These are phyloP conservation scores for Scaptomyza parva DNA, from an alignment of 2,888 invertebrate genomes.

Conservation along the genomic window DNA sequence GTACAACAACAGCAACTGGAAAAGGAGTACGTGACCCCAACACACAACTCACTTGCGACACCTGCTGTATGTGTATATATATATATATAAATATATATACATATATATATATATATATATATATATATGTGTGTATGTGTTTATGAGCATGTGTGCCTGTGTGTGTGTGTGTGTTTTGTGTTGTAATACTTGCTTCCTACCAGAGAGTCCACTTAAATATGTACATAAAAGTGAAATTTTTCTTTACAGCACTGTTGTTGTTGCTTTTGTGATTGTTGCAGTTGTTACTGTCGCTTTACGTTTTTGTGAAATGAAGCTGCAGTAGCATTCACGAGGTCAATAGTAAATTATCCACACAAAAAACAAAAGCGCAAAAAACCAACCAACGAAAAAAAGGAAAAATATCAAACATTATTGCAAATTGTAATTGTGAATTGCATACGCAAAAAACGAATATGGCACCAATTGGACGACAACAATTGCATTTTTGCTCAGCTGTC, in stretches of 20 bases:
- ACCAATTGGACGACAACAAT: constrained; percentile 24
- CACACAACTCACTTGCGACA: constrained; percentile 44
- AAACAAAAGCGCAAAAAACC: constrained; percentile 33
- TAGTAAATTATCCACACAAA: constrained; percentile 26
- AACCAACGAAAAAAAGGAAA: neutral
- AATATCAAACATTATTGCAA: neutral
- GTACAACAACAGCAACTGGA: constrained; percentile 25
- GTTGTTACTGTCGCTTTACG: constrained; percentile 32
- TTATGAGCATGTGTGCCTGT: constrained; percentile 3
- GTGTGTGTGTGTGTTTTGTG: constrained; percentile 30
- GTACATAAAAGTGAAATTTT: constrained; percentile 76
- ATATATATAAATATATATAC: too few relatives aligned
- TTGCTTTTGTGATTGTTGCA: constrained; percentile 15
- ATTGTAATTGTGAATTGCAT: constrained; percentile 2
- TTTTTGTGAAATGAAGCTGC: constrained; percentile 61
- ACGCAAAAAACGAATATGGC: constrained; percentile 16
- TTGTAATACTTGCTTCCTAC: constrained; percentile 36
- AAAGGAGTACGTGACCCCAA: constrained; percentile 76
- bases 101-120: too few relatives aligned
- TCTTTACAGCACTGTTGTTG: constrained; percentile 50
- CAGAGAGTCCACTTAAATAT: constrained; percentile 56
- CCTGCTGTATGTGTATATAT: constrained; percentile 16
- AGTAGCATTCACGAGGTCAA: constrained; percentile 43
- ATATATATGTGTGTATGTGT: constrained; percentile 2
- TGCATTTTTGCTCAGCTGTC: constrained; percentile 9